Evolutionary conservation across 2,888 invertebrate genomes (phyloP).

Genomic region (Agonopterix arenella): DNA sequence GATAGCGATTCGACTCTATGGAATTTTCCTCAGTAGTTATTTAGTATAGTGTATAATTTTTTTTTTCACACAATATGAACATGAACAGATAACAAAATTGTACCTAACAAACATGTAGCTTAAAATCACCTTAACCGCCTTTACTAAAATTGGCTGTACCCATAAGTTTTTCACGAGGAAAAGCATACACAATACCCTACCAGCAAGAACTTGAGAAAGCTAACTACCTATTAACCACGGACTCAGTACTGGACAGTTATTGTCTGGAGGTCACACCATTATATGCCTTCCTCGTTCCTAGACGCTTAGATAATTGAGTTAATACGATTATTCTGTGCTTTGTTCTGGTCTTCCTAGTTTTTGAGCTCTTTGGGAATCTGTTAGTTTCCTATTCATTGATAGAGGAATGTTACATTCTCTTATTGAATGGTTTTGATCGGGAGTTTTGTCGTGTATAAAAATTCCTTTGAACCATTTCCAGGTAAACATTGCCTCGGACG

Average conservation of each 20-base stretch:
- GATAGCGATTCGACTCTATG: no score
- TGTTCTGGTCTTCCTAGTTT: conserved; percentile 6
- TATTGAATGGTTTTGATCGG: no score
- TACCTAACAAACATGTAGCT: no score
- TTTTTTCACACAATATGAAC: no score
- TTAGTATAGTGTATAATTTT: no score
- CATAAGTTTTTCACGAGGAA: conserved; percentile 67
- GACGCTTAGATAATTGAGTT: conserved; percentile 31
- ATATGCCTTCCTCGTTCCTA: conserved; percentile 48
- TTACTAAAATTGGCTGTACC: conserved; percentile 24
- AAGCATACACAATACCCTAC: conserved; percentile 53
- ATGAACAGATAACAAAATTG: no score
- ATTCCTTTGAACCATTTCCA: no score
- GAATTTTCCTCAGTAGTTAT: no score
- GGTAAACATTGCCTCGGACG: no score
- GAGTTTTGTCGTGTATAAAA: no score
- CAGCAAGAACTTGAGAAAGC: conserved; percentile 59
- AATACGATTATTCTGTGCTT: conserved; percentile 5
- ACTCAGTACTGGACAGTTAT: conserved; percentile 56
- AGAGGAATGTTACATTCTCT: no score
- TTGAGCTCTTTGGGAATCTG: not conserved
- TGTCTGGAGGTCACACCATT: conserved; percentile 52
- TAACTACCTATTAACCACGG: conserved; percentile 37
- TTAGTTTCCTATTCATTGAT: no score
- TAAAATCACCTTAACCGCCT: not conserved